A percentile compares a stretch with the other conserved stretches of the same genome.
phyloP scores from a whole-genome alignment of 2,888 invertebrate genomes.

The Muschampia plurimacula region DNA sequence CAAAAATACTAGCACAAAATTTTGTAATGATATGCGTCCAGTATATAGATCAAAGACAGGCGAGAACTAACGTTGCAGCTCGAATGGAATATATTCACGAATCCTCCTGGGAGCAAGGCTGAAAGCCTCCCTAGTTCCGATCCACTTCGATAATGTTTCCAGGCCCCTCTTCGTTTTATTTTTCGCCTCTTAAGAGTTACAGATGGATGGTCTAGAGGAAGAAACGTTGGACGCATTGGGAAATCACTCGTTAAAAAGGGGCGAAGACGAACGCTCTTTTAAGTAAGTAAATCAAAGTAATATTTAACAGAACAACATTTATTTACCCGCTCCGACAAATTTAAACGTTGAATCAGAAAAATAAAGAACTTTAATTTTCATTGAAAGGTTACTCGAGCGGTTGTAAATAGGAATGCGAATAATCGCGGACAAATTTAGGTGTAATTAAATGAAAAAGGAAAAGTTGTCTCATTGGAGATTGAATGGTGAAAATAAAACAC shows the following conservation, averaged over 20 bases:
- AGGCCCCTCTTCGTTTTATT: constrained; percentile 58
- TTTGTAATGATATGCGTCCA: constrained; percentile 17
- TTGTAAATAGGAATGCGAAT: not conserved
- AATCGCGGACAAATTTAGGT: not conserved
- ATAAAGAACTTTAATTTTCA: not conserved
- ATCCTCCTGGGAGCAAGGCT: constrained; percentile 57
- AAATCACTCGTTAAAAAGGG: constrained; percentile 51
- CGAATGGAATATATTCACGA: constrained; percentile 28
- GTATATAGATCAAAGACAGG: constrained; percentile 22
- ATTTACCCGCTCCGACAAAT: not conserved
- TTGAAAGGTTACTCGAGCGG: not conserved
- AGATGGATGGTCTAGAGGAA: constrained; percentile 42
- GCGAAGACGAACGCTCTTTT: constrained; percentile 31
- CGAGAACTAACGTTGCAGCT: constrained; percentile 16
- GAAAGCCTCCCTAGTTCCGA: constrained; percentile 62
- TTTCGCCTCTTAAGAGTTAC: constrained; percentile 49
- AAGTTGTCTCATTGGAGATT: not conserved
- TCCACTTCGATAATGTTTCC: constrained; percentile 62
- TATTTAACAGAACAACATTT: constrained; percentile 19
- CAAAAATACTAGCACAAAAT: not conserved
- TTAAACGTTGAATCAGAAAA: not conserved
- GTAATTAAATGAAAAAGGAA: too few species aligned
- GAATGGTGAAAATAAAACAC: not conserved
- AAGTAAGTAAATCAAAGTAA: constrained; percentile 30
- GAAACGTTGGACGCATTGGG: constrained; percentile 41